Evolutionary conservation across 2,113 vertebrate species (phyloP).

Genomic region (Upupa epops): DNA sequence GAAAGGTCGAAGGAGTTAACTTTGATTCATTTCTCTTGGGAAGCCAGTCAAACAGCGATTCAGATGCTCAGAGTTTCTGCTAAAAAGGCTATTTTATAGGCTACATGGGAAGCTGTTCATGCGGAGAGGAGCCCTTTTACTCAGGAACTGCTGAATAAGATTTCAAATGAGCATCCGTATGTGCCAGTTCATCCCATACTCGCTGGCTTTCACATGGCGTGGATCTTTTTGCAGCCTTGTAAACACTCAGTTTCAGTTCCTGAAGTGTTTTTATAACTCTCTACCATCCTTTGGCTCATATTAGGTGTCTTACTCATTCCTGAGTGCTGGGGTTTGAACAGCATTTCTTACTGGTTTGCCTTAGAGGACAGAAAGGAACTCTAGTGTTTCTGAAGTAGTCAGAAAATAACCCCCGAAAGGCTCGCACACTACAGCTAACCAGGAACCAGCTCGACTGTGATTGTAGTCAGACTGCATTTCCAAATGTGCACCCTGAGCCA

Average conservation of each 20-base stretch:
- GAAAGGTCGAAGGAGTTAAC: not conserved
- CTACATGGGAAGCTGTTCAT: not conserved
- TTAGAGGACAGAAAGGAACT: not conserved
- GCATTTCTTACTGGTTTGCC: not conserved
- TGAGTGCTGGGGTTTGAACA: not conserved
- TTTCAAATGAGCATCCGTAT: not conserved
- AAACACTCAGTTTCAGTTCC: not conserved
- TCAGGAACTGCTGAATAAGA: not conserved
- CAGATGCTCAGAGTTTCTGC: not conserved
- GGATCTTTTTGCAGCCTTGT: not conserved
- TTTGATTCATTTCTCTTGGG: not conserved
- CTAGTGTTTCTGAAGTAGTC: not conserved
- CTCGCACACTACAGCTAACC: not conserved
- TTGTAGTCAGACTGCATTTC: fast-evolving
- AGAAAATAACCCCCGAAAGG: not conserved
- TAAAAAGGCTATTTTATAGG: not conserved
- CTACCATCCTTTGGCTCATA: not conserved
- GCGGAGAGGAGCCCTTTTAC: not conserved
- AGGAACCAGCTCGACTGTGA: no score
- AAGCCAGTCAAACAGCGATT: not conserved
- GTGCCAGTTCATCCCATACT: not conserved
- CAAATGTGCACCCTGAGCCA: not conserved
- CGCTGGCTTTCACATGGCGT: not conserved
- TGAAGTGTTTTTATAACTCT: not conserved
- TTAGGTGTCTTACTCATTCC: not conserved